Base-by-base conservation (phyloP, 2,888 invertebrate genomes). In the Formica aserva region DNA sequence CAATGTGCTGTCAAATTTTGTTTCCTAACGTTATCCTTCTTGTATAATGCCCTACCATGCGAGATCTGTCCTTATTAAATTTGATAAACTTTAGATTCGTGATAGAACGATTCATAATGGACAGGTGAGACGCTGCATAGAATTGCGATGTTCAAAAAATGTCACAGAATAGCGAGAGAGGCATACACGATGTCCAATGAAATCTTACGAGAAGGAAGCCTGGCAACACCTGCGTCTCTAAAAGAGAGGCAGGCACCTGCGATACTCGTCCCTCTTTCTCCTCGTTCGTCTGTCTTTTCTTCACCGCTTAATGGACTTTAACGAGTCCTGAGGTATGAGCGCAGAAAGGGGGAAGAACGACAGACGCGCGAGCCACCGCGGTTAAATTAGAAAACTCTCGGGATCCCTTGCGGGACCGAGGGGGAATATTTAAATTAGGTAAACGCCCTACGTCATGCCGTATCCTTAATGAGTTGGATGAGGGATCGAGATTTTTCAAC, bases 341-440 rank as follows among this genome's bases (percentile, higher is more conserved):
- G 62, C 6, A 41, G 22, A 48, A 32, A 22, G 41, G 60, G 52
- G 45, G 41, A 32, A 65, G 60, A 62, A 84, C 83, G 85, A 82
- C 65, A 65, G 76, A 72, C 77, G 82, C 60, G 67, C 69, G 71
- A 26, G 57, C 75, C 45, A 84, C 63, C 83, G 86, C 72, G 89
- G 88, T 89, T 91, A 90, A 91, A 90, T 90, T 91, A 90, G 88
- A 90, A 91, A 90, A 91, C 88, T 88, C 90, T 88, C 81, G 77
- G 81, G 81, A 83, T 65, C 82, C 82, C 75, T 66, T 29, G 41
- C 52, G 65, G 41, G 41, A 76, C 65, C 48, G 48, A 82, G 63
- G 83, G 83, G 75, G 84, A 88, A 92, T 91, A 91, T 92, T 93
- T 91, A 91, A 92, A 92, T 92, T 90, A 90, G 88, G 87, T 88